phyloP scores from a whole-genome alignment of 2,888 invertebrate species.

The Myopa testacea region DNA sequence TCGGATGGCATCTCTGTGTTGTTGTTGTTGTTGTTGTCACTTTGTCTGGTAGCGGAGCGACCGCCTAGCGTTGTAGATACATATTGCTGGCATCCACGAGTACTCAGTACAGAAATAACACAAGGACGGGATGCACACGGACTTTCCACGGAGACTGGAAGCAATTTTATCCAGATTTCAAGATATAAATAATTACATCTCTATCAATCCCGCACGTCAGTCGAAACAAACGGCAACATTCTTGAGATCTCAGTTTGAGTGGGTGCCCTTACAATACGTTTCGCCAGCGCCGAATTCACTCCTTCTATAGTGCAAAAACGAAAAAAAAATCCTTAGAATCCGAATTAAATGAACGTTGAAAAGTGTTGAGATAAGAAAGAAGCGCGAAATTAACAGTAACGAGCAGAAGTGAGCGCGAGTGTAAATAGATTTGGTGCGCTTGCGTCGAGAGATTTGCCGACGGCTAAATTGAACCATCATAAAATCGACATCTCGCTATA shows the following conservation, averaged over 20 bases:
- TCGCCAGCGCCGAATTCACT: too few relatives aligned
- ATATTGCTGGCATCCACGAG: conserved; percentile 25
- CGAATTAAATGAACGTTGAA: not conserved
- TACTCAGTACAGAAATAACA: conserved; percentile 42
- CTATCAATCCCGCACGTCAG: not conserved
- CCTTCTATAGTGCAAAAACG: too few relatives aligned
- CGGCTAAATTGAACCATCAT: not conserved
- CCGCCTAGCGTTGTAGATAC: conserved; percentile 16
- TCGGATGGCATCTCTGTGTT: conserved; percentile 27
- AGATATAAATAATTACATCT: not conserved
- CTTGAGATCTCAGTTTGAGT: not conserved
- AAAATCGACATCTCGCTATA: not conserved
- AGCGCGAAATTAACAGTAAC: not conserved
- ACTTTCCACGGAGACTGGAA: not conserved
- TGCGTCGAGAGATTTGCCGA: not conserved
- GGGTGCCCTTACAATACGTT: too few relatives aligned
- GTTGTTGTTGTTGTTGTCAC: conserved; percentile 24
- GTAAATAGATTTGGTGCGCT: not conserved
- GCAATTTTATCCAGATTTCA: not conserved
- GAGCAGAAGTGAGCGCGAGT: not conserved
- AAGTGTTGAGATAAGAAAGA: not conserved
- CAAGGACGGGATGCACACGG: conserved; percentile 32
- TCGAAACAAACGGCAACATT: not conserved
- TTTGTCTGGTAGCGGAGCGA: conserved; percentile 15
- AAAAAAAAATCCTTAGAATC: too few relatives aligned